Conservation (phyloP, 2,888 invertebrate genomes). For the Nomada flava region DNA sequence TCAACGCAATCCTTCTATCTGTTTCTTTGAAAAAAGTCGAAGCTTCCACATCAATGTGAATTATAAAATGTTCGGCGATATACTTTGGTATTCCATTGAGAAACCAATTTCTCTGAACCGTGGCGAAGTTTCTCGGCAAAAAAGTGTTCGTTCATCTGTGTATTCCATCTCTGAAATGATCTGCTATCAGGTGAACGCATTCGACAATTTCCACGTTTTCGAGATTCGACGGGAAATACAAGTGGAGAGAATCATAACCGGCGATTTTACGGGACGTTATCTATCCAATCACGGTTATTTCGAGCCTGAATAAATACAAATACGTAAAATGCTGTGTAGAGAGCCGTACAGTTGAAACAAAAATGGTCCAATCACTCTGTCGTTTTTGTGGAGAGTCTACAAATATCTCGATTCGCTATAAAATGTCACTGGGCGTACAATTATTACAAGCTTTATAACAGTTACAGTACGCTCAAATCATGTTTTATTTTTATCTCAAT, state of each 20-base stretch:
- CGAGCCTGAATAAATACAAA: slow-evolving; percentile 2
- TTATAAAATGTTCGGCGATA: slow-evolving; percentile 1
- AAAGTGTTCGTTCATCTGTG: slow-evolving; percentile 9
- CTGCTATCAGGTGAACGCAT: not conserved
- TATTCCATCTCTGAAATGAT: slow-evolving; percentile 1
- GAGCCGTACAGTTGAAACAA: not conserved
- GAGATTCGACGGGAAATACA: not conserved
- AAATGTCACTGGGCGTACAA: no score
- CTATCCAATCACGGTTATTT: not conserved
- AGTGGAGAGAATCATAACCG: no score
- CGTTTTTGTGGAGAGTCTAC: no score
- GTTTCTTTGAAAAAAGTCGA: not conserved
- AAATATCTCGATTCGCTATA: no score
- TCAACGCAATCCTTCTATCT: no score
- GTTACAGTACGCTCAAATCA: no score
- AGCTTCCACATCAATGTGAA: not conserved
- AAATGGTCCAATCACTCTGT: no score
- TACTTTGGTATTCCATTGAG: slow-evolving; percentile 7
- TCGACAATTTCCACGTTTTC: slow-evolving; percentile 7
- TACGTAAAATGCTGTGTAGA: not conserved
- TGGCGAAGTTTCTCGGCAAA: slow-evolving; percentile 7
- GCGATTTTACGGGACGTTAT: slow-evolving; percentile 4
- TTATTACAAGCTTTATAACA: no score
- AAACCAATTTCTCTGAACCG: slow-evolving; percentile 11
- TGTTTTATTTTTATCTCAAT: no score